Evolutionary conservation across 2,113 vertebrate species (phyloP), one percentile per base, ranked within the genome.

Genomic region (Chrysochloris asiatica): DNA sequence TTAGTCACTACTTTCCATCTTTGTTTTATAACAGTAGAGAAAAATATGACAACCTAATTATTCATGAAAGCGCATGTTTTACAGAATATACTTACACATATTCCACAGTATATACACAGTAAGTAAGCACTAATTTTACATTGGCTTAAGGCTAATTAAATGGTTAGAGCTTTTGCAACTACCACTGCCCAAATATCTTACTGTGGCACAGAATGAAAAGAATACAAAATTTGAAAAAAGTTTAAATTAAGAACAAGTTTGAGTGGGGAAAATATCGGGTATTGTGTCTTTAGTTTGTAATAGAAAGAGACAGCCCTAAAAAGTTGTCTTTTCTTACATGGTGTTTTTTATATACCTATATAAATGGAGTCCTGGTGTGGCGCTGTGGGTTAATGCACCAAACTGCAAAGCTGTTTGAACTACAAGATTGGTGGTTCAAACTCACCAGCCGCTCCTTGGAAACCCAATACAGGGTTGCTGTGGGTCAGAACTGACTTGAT

Each of bases 161-260:
- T 14, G 52, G 19, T 54, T 14, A 54, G 52, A 54, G 19, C 16
- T 4, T 77, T 91, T 90, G 24, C 88, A 93, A 85, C 76, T 90
- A 90, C 0, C 9, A n/a, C 26, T 50, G n/a, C 87, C 13, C 78
- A 87, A 80, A 81, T 81, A 90, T 61, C 84, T 90, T 78, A 92
- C n/a, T n/a, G n/a, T n/a, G n/a, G n/a, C n/a, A n/a, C n/a, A n/a
- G n/a, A n/a, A n/a, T n/a, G n/a, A n/a, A n/a, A n/a, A n/a, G n/a
- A n/a, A 73, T 73, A 59, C n/a, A 81, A 92, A 77, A 67, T 30
- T 47, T 88, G 19, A 63, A 89, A 56, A 36, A 59, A 45, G 2
- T 89, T 85, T 16, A 90, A 73, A 92, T 73, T 85, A 26, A 81
- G 75, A 92, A 87, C 41, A 63, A 87, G 28, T 81, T 86, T 87